Evolutionary conservation across 2,888 invertebrate species (phyloP).

Genomic region (Autographa pulchrina): DNA sequence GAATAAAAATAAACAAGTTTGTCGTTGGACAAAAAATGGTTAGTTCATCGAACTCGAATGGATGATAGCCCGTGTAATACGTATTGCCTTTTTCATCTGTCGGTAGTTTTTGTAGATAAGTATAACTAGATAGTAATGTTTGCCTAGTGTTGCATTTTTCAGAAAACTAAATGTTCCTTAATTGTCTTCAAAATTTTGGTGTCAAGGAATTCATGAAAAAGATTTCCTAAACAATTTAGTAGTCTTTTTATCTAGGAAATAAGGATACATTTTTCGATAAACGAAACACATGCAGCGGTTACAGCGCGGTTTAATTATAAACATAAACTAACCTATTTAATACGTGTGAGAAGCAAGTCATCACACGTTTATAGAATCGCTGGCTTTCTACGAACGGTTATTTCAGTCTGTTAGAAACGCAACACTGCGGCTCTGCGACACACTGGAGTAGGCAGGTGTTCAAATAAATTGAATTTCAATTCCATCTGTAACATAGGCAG

Average conservation of each 20-base stretch:
- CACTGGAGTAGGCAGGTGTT: constrained; percentile 61
- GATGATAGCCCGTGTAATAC: constrained; percentile 21
- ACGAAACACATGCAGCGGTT: neutral
- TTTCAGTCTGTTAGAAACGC: constrained; percentile 24
- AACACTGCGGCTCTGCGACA: constrained; percentile 23
- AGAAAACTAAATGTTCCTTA: too few species aligned
- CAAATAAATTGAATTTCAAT: constrained; percentile 67
- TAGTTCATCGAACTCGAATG: constrained; percentile 46
- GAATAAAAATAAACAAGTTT: constrained; percentile 34
- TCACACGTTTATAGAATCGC: neutral
- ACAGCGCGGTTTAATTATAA: constrained; percentile 3
- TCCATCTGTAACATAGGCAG: constrained; percentile 43
- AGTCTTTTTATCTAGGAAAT: neutral
- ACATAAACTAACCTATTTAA: constrained; percentile 8
- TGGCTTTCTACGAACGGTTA: constrained; percentile 29
- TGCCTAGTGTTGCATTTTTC: too few species aligned
- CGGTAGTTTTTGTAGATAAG: constrained; percentile 11
- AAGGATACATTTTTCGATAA: neutral
- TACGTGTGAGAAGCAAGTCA: constrained; percentile 19
- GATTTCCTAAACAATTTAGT: neutral
- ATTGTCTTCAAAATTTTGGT: too few species aligned
- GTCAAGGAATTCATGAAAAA: too few species aligned
- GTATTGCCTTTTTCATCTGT: constrained; percentile 5
- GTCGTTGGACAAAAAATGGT: constrained; percentile 36
- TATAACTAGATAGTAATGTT: neutral